Conservation (phyloP, 2,113 vertebrate genomes). For the Todiramphus chloris region DNA sequence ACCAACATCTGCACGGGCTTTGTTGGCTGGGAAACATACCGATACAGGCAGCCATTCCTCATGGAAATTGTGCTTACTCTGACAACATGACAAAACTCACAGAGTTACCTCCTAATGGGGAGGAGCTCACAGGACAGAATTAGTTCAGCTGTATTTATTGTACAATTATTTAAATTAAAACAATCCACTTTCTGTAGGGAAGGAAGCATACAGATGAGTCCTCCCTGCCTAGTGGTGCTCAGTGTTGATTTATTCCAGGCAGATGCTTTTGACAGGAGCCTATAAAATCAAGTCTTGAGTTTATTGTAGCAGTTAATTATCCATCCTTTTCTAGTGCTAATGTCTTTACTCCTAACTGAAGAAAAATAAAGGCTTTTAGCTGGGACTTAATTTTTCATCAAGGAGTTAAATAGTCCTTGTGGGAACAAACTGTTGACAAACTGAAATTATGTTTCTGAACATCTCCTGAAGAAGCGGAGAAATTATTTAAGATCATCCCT, state of each 20-base stretch:
- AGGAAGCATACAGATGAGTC: constrained; percentile 36
- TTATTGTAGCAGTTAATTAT: constrained; percentile 81
- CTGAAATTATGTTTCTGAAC: constrained; percentile 50
- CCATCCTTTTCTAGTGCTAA: constrained; percentile 72
- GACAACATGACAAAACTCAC: background rate
- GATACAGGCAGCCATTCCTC: background rate
- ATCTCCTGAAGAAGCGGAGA: background rate
- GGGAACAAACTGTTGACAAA: constrained; percentile 30
- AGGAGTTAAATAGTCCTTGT: constrained; percentile 47
- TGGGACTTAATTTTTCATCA: constrained; percentile 63
- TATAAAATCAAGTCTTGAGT: constrained; percentile 84
- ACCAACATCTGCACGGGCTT: constrained; percentile 63
- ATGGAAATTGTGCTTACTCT: background rate
- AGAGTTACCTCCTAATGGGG: background rate
- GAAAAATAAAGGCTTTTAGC: constrained; percentile 55
- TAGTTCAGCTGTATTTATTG: background rate
- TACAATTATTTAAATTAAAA: constrained; percentile 64
- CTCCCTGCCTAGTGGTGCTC: constrained; percentile 14
- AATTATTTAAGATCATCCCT: background rate
- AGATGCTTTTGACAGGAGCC: constrained; percentile 84
- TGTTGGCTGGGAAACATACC: background rate
- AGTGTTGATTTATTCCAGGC: constrained; percentile 83
- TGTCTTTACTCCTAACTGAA: constrained; percentile 65
- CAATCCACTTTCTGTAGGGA: constrained; percentile 39
- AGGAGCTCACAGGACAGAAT: background rate